Conservation (phyloP, 35 echinoderm and acorn worm species). For the Patiria miniata region DNA sequence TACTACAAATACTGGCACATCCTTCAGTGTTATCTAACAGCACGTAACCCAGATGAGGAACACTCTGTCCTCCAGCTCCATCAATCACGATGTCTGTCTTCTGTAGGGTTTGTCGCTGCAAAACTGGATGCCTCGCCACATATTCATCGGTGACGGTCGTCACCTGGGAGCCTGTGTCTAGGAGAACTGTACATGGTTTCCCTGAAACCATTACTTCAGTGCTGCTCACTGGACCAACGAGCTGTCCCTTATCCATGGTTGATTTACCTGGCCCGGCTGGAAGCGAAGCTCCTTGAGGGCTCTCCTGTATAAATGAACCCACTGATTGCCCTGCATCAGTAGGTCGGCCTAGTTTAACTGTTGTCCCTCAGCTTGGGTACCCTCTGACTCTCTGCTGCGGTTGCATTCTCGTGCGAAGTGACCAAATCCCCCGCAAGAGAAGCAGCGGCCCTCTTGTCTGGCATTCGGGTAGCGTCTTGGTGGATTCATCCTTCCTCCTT, state of each 20-base stretch:
- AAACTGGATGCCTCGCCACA: neutral
- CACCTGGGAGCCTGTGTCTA: slow-evolving; percentile 47
- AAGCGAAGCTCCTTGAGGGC: neutral
- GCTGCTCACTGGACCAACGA: neutral
- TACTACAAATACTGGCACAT: slow-evolving; percentile 14
- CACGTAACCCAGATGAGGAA: neutral
- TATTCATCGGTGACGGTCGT: neutral
- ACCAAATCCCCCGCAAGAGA: neutral
- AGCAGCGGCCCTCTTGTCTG: neutral
- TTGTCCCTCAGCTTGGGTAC: neutral
- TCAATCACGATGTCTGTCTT: neutral
- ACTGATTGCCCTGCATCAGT: neutral
- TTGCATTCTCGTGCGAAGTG: neutral
- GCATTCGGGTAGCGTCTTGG: neutral
- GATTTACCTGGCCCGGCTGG: neutral
- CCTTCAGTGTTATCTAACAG: neutral
- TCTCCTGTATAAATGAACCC: neutral
- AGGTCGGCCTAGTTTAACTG: neutral
- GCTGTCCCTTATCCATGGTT: neutral
- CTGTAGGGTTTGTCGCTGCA: neutral
- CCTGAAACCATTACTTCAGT: neutral
- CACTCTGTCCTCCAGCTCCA: neutral
- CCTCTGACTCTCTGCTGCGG: neutral
- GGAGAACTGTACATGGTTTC: neutral
- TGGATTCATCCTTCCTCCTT: neutral